A percentile compares a stretch with the other conserved stretches of the same genome.
Evolutionary conservation across 2,113 vertebrate species (phyloP).

Genomic region (Cepphus grylle): DNA sequence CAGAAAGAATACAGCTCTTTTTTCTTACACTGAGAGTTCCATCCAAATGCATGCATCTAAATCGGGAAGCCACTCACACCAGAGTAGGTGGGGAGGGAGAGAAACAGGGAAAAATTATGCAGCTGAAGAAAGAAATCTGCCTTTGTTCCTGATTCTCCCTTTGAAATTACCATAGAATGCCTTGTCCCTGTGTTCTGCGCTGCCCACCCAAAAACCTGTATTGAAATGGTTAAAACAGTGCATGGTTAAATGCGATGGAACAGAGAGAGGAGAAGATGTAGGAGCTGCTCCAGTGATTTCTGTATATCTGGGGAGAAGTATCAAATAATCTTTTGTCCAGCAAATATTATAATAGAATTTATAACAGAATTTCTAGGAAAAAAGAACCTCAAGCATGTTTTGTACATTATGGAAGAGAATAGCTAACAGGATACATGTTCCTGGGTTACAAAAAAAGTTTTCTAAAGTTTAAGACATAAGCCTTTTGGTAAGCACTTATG

Average conservation of each 20-base stretch:
- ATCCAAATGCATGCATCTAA: not conserved
- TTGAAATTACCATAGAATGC: not conserved
- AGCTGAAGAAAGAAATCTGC: not conserved
- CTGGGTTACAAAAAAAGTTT: not conserved
- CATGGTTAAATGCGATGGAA: not conserved
- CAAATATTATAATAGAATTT: not conserved
- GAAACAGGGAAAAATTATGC: not conserved
- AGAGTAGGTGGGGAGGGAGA: not conserved
- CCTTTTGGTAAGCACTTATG: accelerated
- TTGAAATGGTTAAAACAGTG: not conserved
- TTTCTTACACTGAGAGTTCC: not conserved
- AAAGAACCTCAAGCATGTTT: accelerated
- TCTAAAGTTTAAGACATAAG: not conserved
- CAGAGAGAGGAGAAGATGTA: not conserved
- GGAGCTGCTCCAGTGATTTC: not conserved
- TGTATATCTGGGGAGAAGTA: not conserved
- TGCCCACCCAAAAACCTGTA: not conserved
- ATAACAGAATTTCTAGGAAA: not conserved
- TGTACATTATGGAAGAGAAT: not conserved
- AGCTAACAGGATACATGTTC: not conserved
- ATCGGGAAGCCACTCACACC: not conserved
- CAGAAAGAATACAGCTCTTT: not conserved
- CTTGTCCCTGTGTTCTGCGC: not conserved
- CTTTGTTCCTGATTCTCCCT: not conserved
- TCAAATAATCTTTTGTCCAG: too few species aligned